Conservation (phyloP, 2,113 vertebrate species). For the Haemorhous mexicanus region DNA sequence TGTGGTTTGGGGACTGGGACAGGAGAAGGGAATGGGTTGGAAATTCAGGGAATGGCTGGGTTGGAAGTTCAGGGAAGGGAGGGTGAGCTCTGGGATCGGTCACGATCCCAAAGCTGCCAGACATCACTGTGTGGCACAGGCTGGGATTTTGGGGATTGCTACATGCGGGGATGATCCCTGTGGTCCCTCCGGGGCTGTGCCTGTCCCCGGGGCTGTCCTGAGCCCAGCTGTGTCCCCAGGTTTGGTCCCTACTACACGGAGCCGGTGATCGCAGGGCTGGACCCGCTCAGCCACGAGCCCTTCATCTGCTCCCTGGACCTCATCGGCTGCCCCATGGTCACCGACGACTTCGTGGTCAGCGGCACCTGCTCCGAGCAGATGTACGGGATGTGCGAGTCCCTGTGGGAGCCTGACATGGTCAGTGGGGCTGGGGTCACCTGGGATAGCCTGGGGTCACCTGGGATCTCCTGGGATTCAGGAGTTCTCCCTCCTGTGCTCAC, state of each 20-base stretch:
- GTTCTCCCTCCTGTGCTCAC: neutral
- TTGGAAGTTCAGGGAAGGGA: too few species aligned
- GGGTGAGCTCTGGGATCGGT: neutral
- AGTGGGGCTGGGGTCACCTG: constrained; percentile 8
- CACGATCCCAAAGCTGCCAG: too few species aligned
- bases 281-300: constrained; percentile 87
- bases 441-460: too few species aligned
- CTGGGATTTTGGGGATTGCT: neutral
- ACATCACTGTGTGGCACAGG: too few species aligned
- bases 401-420: constrained; percentile 96
- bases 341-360: constrained; percentile 95
- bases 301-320: constrained; percentile 96
- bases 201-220: neutral
- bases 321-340: constrained; percentile 96
- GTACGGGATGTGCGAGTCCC: constrained; percentile 97
- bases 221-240: constrained; percentile 58
- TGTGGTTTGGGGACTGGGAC: neutral
- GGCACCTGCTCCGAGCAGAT: constrained; percentile 96
- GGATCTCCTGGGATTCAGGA: too few species aligned
- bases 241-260: constrained; percentile 97
- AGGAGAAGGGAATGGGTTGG: too few species aligned
- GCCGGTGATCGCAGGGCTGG: constrained; percentile 92
- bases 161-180: neutral
- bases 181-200: neutral
- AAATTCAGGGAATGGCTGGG: too few species aligned